phyloP scores from a whole-genome alignment of 2,888 invertebrate genomes.

The Caradrina kadenii region DNA sequence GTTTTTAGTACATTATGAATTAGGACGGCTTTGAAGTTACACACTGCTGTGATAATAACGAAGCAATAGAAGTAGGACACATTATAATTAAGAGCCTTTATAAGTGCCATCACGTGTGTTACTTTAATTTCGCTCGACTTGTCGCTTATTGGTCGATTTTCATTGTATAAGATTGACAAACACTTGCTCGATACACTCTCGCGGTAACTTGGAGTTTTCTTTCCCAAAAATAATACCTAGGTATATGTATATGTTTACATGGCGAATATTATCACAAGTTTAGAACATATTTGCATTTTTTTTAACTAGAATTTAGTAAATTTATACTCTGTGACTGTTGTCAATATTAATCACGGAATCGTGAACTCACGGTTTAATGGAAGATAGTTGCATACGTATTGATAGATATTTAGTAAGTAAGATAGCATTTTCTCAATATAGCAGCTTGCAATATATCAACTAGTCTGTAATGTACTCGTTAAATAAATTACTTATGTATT shows the following conservation, averaged over 20 bases:
- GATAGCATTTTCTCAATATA: constrained; percentile 6
- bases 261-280: not conserved
- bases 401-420: not conserved
- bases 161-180: too few species aligned
- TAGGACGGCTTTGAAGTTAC: too few species aligned
- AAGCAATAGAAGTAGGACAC: too few species aligned
- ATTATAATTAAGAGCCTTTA: too few species aligned
- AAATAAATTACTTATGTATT: not conserved
- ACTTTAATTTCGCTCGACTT: too few species aligned
- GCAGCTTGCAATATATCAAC: constrained; percentile 25
- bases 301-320: not conserved
- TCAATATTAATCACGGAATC: not conserved
- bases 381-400: not conserved
- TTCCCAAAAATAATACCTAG: too few species aligned
- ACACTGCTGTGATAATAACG: too few species aligned
- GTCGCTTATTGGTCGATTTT: too few species aligned
- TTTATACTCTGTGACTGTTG: not conserved
- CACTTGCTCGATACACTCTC: too few species aligned
- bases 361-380: not conserved
- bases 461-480: constrained; percentile 19
- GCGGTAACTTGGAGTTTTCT: too few species aligned
- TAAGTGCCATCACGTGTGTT: too few species aligned
- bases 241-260: not conserved
- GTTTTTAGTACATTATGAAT: too few species aligned
- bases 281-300: not conserved